These are phyloP conservation scores for Drosophila busckii DNA, from an alignment of 1,140 invertebrate species.

Conservation along the genomic window DNA sequence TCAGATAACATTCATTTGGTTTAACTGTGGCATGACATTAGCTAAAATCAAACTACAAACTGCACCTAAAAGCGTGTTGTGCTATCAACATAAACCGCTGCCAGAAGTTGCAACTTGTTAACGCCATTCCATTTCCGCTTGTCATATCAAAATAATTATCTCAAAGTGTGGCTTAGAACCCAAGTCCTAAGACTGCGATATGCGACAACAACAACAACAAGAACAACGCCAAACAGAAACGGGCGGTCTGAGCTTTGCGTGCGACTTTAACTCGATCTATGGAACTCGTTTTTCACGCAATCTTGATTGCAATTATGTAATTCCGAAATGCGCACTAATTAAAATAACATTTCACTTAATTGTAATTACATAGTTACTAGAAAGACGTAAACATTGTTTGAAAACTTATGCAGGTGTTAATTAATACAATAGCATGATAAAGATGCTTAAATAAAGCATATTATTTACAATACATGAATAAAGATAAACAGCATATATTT, in stretches of 20 bases:
- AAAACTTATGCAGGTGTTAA: constrained; percentile 11
- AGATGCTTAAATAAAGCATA: too few relatives aligned
- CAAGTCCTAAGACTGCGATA: constrained; percentile 38
- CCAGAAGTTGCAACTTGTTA: constrained; percentile 61
- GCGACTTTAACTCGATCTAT: constrained; percentile 54
- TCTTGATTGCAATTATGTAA: constrained; percentile 74
- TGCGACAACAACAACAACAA: constrained; percentile 19
- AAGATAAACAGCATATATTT: too few relatives aligned
- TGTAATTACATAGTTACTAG: constrained; percentile 53
- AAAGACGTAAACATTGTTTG: too few relatives aligned
- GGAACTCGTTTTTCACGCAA: constrained; percentile 66
- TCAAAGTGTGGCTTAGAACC: constrained; percentile 53
- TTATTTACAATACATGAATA: too few relatives aligned
- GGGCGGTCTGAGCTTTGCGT: constrained; percentile 39
- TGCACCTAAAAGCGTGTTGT: constrained; percentile 28
- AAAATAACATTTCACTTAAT: constrained; percentile 70
- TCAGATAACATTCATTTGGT: constrained; percentile 50
- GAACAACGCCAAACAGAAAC: constrained; percentile 22
- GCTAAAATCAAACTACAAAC: constrained; percentile 13
- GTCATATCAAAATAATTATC: constrained; percentile 76
- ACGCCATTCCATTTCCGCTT: constrained; percentile 69
- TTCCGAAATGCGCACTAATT: constrained; percentile 69
- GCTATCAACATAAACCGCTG: constrained; percentile 20
- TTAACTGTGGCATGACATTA: constrained; percentile 33
- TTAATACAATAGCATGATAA: too few relatives aligned